These are phyloP conservation scores for Dendrocincla tyrannina DNA, from an alignment of 2,797 vertebrate species.

Conservation along the genomic window DNA sequence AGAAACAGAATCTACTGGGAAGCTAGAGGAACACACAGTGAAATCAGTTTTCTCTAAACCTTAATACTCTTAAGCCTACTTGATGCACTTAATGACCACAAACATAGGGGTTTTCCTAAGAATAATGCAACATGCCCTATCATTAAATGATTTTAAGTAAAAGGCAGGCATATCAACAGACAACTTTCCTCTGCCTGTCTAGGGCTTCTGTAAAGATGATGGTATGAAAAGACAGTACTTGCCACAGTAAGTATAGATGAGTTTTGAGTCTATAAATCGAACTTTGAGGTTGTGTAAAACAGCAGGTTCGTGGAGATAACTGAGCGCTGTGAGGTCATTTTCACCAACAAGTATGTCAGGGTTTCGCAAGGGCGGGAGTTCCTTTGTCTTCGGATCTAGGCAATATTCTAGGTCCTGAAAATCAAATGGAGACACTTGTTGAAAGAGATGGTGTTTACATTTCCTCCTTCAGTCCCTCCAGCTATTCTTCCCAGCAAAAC, in stretches of 20 bases:
- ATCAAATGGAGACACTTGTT: not conserved
- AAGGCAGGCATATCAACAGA: not conserved
- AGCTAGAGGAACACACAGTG: not conserved
- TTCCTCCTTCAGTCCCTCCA: not conserved
- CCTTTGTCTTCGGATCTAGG: constrained; percentile 90
- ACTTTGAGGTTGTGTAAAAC: constrained; percentile 97
- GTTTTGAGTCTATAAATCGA: constrained; percentile 96
- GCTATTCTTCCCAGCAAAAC: not conserved
- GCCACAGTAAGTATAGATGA: constrained; percentile 99
- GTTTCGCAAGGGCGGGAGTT: constrained; percentile 92
- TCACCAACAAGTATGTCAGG: constrained; percentile 98
- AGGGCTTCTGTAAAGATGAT: not conserved
- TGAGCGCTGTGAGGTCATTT: constrained; percentile 97
- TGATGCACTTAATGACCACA: not conserved
- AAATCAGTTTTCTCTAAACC: not conserved
- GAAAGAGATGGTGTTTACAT: not conserved
- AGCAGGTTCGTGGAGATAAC: constrained; percentile 97
- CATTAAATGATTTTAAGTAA: not conserved
- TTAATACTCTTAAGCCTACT: not conserved
- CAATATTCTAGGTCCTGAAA: constrained; percentile 86
- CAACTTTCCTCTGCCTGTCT: not conserved
- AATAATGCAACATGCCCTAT: not conserved
- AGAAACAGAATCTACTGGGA: not conserved
- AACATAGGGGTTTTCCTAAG: not conserved
- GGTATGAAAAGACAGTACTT: constrained; percentile 58